Conservation (phyloP, 2,888 invertebrate species). For the Drosophila algonquin region DNA sequence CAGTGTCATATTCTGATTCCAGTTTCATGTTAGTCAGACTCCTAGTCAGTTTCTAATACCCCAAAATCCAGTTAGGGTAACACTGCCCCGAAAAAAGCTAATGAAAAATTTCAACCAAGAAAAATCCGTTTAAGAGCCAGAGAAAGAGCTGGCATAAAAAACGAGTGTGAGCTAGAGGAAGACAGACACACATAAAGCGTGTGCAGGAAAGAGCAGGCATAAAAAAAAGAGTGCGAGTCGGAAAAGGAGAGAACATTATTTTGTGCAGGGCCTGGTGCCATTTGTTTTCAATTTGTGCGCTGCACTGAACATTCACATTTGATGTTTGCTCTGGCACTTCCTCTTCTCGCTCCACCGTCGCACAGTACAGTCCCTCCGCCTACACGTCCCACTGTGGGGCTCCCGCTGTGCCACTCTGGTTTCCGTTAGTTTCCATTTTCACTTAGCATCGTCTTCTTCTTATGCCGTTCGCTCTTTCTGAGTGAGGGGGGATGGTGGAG, state of each 20-base stretch:
- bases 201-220: conserved; percentile 5
- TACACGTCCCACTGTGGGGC: conserved; percentile 4
- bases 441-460: conserved; percentile 51
- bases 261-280: conserved; percentile 64
- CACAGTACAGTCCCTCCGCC: not conserved
- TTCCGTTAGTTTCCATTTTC: conserved; percentile 70
- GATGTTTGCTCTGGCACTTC: conserved; percentile 48
- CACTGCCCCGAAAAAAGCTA: conserved; percentile 35
- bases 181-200: not conserved
- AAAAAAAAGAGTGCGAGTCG: conserved; percentile 19
- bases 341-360: not conserved
- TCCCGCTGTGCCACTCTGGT: conserved; percentile 32
- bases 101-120: conserved; percentile 64
- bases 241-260: conserved; percentile 44
- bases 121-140: conserved; percentile 42
- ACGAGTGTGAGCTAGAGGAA: conserved; percentile 1
- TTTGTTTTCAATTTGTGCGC: conserved; percentile 78
- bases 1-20: no score
- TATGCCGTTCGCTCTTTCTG: not conserved
- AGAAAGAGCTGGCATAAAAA: conserved; percentile 12
- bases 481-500: not conserved
- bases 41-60: not conserved
- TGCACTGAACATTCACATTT: conserved; percentile 64
- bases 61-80: not conserved
- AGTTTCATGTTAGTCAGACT: not conserved